Evolutionary conservation across 2,797 vertebrate species (phyloP), one percentile per base, ranked within the genome.

Genomic region (Toxotes lorentzi): DNA sequence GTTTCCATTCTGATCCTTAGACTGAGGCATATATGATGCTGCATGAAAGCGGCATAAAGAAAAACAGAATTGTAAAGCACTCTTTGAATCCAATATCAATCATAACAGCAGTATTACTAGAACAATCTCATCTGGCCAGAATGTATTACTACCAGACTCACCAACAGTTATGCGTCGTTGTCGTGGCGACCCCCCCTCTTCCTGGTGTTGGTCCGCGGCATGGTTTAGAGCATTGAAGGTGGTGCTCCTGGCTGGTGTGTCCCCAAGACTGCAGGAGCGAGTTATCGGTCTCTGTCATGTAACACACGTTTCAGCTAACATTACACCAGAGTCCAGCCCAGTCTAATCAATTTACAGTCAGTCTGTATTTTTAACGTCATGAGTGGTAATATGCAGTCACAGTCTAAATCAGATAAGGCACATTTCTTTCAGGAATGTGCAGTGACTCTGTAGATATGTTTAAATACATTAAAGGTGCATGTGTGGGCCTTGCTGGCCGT

Each of bases 1-100:
- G 89, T 94, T 94, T 93, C 92, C 92, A 87, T 94, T 92, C 83
- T 93, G 91, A 79, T 94, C 93, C 80, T 82, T 83, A 30, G 80
- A 83, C 59, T 82, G 86, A 58, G 93, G 91, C 76, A 91, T 85
- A 83, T 91, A 94, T 7, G 95, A 95, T 45, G 91, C 95, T 95
- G 90, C 58, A 80, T 76, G 38, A 69, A 78, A 76, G 14, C 48
- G 14, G 47, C 41, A 84, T 6, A 58, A 21, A 72, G 57, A 70
- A 81, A 84, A 83, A 65, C 23, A 76, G 8, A 78, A 48, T 48
- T 30, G 30, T 69, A 2, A 70, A 65, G 48, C 43, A 9, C 12
- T 24, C 40, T 78, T 56, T 58, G 0, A 57, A 57, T 48, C 16
- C 35, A n/a, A 19, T 27, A 64, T 58, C 35, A 65, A 24, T 40